Evolutionary conservation across 2,113 vertebrate species (phyloP).

Genomic region (Saccopteryx bilineata): DNA sequence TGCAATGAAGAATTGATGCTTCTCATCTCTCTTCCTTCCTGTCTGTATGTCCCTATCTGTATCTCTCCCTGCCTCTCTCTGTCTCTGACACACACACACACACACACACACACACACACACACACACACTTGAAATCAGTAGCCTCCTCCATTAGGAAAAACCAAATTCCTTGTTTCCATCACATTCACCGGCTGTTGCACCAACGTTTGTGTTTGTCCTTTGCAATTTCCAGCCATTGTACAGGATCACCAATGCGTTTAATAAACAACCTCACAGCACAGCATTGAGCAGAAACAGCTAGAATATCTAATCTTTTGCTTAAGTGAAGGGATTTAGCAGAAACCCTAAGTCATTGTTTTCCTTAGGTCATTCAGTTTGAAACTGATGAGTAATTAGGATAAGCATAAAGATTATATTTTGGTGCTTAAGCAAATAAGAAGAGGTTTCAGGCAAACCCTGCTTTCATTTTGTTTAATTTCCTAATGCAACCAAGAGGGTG

Average conservation of each 20-base stretch:
- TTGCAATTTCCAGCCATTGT: neutral
- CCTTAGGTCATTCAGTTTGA: neutral
- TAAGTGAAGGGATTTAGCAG: conserved; percentile 24
- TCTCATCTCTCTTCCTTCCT: too few relatives aligned
- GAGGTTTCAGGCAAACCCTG: neutral
- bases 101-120: too few relatives aligned
- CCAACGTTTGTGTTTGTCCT: neutral
- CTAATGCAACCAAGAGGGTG: neutral
- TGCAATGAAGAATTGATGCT: too few relatives aligned
- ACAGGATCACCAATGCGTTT: neutral
- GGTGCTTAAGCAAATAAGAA: neutral
- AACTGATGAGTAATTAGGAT: neutral
- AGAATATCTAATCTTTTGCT: conserved; percentile 32
- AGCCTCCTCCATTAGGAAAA: neutral
- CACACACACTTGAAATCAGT: neutral
- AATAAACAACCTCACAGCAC: neutral
- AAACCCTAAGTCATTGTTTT: conserved; percentile 25
- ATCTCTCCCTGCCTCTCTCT: too few relatives aligned
- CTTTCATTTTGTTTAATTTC: neutral
- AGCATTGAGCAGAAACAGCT: neutral
- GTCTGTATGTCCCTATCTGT: too few relatives aligned
- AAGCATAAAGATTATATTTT: neutral
- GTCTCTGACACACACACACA: too few relatives aligned
- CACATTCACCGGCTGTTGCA: neutral
- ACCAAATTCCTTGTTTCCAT: neutral